These are phyloP conservation scores for Bombus turneri DNA, from an alignment of 1,140 invertebrate species.

Conservation along the genomic window DNA sequence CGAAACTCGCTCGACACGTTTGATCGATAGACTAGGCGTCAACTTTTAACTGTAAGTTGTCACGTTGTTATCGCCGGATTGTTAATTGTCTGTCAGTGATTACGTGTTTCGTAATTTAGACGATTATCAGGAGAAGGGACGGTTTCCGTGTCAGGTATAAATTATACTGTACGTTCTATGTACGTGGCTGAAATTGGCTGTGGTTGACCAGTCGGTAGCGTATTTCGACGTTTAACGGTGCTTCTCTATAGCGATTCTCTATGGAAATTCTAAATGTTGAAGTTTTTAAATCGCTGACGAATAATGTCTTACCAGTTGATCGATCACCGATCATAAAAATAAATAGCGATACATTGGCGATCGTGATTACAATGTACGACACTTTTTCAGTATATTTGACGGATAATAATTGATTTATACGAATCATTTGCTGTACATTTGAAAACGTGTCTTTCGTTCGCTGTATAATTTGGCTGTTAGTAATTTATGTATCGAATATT, in stretches of 20 bases:
- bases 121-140: not conserved
- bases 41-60: not conserved
- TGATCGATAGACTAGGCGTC: slow-evolving; percentile 3
- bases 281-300: not conserved
- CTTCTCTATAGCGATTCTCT: not conserved
- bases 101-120: slow-evolving; percentile 7
- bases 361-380: not conserved
- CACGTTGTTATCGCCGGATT: not conserved
- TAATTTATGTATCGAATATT: too few relatives aligned
- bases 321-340: not conserved
- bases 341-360: not conserved
- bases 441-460: too few relatives aligned
- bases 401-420: not conserved
- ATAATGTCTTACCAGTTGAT: not conserved
- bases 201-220: not conserved
- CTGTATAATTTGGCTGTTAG: too few relatives aligned
- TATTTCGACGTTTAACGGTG: slow-evolving; percentile 21
- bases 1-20: not conserved
- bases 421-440: too few relatives aligned
- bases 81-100: slow-evolving; percentile 27
- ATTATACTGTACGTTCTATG: not conserved
- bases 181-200: not conserved
- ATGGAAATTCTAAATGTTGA: not conserved
- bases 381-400: not conserved
- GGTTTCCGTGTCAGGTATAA: slow-evolving; percentile 8